Percentiles rank a stretch among this genome's conserved stretches.
phyloP scores from a whole-genome alignment of 2,797 vertebrate genomes.

The Pangasius mekongensis region DNA sequence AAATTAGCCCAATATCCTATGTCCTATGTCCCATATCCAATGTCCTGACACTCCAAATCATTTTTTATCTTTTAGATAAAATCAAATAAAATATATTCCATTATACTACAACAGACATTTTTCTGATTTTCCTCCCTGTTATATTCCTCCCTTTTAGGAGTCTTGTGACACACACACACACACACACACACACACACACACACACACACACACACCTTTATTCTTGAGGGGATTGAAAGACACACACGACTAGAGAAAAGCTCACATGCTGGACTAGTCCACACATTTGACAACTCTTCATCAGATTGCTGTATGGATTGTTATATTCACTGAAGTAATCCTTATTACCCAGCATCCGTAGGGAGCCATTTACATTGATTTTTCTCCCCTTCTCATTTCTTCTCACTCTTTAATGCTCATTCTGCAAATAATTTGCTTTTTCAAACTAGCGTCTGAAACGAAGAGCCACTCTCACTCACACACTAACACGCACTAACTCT shows the following conservation, averaged over 20 bases:
- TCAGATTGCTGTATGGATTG: conserved; percentile 49
- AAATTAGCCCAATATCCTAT: background rate
- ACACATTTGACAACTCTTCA: background rate
- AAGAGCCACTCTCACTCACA: conserved; percentile 17
- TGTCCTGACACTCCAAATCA: background rate
- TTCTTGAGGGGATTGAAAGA: background rate
- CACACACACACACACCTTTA: background rate
- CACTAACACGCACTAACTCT: background rate
- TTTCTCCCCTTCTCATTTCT: conserved; percentile 45
- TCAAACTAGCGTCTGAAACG: conserved; percentile 9
- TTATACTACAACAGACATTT: background rate
- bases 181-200: background rate
- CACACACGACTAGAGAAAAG: too few relatives aligned
- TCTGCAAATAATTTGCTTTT: conserved; percentile 55
- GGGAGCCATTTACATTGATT: conserved; percentile 56
- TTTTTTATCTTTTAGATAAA: background rate
- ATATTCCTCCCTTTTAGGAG: background rate
- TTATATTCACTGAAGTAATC: conserved; percentile 55
- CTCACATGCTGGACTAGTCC: background rate
- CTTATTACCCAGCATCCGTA: conserved; percentile 47
- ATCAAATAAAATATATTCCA: background rate
- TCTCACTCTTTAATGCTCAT: conserved; percentile 54
- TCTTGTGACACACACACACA: background rate
- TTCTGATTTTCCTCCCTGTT: background rate
- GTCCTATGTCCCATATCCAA: background rate